Conservation (phyloP, 2,888 invertebrate genomes). For the Phengaris alcon region DNA sequence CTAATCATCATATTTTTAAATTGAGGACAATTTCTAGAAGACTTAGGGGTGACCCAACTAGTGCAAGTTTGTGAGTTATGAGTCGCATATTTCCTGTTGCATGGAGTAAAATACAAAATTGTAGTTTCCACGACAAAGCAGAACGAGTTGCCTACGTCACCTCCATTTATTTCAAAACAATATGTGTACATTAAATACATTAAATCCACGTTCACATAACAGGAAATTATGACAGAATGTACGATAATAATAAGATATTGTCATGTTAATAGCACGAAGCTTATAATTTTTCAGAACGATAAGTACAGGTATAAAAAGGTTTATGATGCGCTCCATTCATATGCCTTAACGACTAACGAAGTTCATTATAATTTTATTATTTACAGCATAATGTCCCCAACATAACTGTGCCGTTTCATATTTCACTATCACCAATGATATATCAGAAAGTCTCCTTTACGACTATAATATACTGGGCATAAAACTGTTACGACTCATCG, state of each 20-base stretch:
- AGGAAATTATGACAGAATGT: not conserved
- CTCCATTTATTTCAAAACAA: not conserved
- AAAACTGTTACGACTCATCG: constrained; percentile 41
- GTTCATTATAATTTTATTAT: constrained; percentile 23
- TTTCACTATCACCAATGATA: constrained; percentile 36
- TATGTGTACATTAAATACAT: too few relatives aligned
- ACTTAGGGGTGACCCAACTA: too few relatives aligned
- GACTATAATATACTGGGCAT: constrained; percentile 37
- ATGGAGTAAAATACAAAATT: too few relatives aligned
- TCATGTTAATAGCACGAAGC: constrained; percentile 9
- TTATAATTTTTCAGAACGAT: constrained; percentile 27
- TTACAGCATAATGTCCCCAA: constrained; percentile 25
- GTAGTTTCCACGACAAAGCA: too few relatives aligned
- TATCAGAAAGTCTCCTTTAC: constrained; percentile 35
- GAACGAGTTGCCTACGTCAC: too few relatives aligned
- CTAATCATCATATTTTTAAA: constrained; percentile 10
- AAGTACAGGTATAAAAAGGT: constrained; percentile 19
- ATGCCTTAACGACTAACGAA: constrained; percentile 19
- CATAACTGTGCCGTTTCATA: constrained; percentile 34
- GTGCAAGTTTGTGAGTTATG: too few relatives aligned
- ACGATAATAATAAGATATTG: constrained; percentile 1
- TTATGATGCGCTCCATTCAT: constrained; percentile 13
- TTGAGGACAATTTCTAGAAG: not conserved
- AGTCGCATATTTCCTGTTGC: too few relatives aligned
- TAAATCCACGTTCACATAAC: not conserved